phyloP scores from a whole-genome alignment of 2,113 vertebrate genomes.

The Tragelaphus scriptus region DNA sequence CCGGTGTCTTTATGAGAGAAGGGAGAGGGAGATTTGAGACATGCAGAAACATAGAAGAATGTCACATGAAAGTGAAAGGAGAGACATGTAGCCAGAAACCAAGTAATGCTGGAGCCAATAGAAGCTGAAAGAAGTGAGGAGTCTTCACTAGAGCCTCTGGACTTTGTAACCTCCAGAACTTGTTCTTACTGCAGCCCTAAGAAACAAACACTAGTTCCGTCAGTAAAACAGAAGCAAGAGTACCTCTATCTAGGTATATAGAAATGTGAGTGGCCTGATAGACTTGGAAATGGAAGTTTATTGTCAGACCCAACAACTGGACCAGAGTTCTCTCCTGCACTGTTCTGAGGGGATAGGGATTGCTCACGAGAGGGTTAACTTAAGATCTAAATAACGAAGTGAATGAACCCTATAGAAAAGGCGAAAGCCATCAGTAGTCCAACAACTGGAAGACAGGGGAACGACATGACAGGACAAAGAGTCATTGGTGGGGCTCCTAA shows the following conservation, averaged over 20 bases:
- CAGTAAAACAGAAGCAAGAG: neutral
- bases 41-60: neutral
- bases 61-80: neutral
- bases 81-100: neutral
- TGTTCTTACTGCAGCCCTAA: neutral
- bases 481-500: slow-evolving; percentile 7
- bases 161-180: neutral
- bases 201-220: neutral
- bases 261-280: neutral
- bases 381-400: slow-evolving; percentile 24
- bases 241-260: neutral
- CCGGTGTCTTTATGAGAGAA: neutral
- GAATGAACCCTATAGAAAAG: slow-evolving; percentile 1
- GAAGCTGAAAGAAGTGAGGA: neutral
- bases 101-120: no score
- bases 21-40: neutral
- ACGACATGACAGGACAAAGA: slow-evolving; percentile 26
- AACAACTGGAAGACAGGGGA: neutral
- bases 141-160: neutral
- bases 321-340: neutral
- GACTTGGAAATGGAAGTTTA: neutral
- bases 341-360: neutral
- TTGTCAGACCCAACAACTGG: neutral
- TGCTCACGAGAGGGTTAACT: neutral
- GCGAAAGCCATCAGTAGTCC: neutral